Conservation (phyloP, 2,888 invertebrate species). For the Oscheius sp. region DNA sequence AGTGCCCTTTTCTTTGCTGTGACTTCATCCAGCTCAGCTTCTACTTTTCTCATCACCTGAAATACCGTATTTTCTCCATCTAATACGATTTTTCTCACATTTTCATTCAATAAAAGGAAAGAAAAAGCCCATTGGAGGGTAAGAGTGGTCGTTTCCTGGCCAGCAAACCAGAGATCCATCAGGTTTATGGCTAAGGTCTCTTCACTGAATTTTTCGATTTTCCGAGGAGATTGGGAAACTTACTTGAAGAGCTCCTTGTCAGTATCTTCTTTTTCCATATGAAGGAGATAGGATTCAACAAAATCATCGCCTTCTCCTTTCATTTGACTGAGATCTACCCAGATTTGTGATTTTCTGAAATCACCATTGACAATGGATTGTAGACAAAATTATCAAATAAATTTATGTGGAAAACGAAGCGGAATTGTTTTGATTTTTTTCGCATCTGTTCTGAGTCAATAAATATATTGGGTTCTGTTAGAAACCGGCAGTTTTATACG, state of each 20-base stretch:
- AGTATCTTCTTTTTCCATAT: slow-evolving; percentile 12
- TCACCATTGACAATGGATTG: too few relatives aligned
- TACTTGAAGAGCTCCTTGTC: slow-evolving; percentile 18
- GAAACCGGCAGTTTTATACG: too few relatives aligned
- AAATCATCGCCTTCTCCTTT: slow-evolving; percentile 30
- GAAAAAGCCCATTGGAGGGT: slow-evolving; percentile 52
- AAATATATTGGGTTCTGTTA: too few relatives aligned
- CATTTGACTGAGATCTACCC: background rate
- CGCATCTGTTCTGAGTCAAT: too few relatives aligned
- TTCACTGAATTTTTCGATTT: slow-evolving; percentile 22
- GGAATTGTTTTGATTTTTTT: too few relatives aligned
- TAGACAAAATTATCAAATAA: background rate
- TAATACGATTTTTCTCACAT: background rate
- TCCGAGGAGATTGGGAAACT: background rate
- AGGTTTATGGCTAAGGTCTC: slow-evolving; percentile 9
- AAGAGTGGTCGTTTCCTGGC: slow-evolving; percentile 57
- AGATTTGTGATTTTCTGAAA: slow-evolving; percentile 17
- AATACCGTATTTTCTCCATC: background rate
- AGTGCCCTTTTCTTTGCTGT: background rate
- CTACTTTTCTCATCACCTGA: background rate
- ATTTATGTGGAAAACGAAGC: background rate
- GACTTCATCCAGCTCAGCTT: slow-evolving; percentile 20
- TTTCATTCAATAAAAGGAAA: slow-evolving; percentile 30
- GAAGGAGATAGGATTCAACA: slow-evolving; percentile 15
- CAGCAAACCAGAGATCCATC: slow-evolving; percentile 59